These are phyloP conservation scores for Oenanthe melanoleuca DNA, from an alignment of 2,113 vertebrate species.

Conservation along the genomic window DNA sequence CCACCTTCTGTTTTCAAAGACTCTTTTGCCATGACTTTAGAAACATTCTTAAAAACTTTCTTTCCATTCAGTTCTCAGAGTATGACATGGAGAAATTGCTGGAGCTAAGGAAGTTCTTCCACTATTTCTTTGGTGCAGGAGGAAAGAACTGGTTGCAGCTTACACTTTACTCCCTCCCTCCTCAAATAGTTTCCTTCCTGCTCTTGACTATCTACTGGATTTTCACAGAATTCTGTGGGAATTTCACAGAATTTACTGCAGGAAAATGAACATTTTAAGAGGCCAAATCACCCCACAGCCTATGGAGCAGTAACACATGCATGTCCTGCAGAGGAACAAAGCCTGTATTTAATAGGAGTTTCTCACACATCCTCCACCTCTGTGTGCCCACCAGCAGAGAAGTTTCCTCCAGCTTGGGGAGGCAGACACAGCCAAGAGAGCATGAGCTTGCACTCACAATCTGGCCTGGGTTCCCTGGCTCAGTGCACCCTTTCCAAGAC, in stretches of 20 bases:
- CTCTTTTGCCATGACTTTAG: neutral
- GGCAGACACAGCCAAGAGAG: neutral
- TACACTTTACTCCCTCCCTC: neutral
- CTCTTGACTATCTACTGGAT: neutral
- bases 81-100: neutral
- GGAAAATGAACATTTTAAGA: neutral
- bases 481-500: slow-evolving; percentile 3
- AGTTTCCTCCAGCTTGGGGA: neutral
- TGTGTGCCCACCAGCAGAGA: neutral
- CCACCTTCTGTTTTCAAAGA: neutral
- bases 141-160: neutral
- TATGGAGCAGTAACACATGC: neutral
- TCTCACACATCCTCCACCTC: neutral
- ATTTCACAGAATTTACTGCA: neutral
- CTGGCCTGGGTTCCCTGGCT: slow-evolving; percentile 23
- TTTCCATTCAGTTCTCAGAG: neutral
- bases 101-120: neutral
- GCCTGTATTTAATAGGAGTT: neutral
- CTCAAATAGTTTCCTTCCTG: neutral
- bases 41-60: neutral
- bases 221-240: neutral
- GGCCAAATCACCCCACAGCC: neutral
- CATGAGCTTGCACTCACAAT: neutral
- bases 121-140: neutral
- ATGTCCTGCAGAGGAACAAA: neutral